Evolutionary conservation across 2,113 vertebrate genomes (phyloP), one percentile per base, ranked within the genome.

Genomic region (Myiagra hebetior): DNA sequence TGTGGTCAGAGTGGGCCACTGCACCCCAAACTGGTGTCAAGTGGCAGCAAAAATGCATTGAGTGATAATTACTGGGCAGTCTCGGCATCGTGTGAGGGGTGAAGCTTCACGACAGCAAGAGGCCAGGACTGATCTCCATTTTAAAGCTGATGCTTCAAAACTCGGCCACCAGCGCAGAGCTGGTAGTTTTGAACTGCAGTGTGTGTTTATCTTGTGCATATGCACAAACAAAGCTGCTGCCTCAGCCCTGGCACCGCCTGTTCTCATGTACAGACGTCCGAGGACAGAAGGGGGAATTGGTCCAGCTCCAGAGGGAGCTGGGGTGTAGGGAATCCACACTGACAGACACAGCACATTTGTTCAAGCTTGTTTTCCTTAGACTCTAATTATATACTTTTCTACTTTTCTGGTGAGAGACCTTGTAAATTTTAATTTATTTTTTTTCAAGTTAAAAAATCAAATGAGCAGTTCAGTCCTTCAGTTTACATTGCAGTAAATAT

Each of bases 401-500:
- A 64, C 69, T 94, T 91, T 85, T 89, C 91, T 95, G 88, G 49
- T 94, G 91, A 91, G 88, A 87, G 69, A 88, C 83, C 53, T 87
- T 96, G 91, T 68, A 95, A 95, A 89, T 72, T 85, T 69, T 73
- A 68, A 56, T 62, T 56, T 79, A 60, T 69, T 64, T 64, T 70
- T 89, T 83, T 86, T 52, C 15, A 46, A 64, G 80, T 81, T 69
- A 52, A 89, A 56, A 84, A 92, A 89, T 89, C 85, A 84, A 94
- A 93, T 52, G 69, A 89, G 27, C 41, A 33, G 53, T 76, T 93
- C 83, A 72, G 73, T 49, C 76, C 76, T 89, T 33, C 49, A 27
- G 86, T 95, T 96, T 95, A 96, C 65, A 75, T 24, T 78, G 83
- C 88, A 95, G 91, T 95, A 96, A 96, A 96, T 97, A 95, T 96